A percentile compares a stretch with the other conserved stretches of the same genome.
These are phyloP conservation scores for Vanessa cardui DNA, from an alignment of 2,888 invertebrate genomes.

Conservation along the genomic window DNA sequence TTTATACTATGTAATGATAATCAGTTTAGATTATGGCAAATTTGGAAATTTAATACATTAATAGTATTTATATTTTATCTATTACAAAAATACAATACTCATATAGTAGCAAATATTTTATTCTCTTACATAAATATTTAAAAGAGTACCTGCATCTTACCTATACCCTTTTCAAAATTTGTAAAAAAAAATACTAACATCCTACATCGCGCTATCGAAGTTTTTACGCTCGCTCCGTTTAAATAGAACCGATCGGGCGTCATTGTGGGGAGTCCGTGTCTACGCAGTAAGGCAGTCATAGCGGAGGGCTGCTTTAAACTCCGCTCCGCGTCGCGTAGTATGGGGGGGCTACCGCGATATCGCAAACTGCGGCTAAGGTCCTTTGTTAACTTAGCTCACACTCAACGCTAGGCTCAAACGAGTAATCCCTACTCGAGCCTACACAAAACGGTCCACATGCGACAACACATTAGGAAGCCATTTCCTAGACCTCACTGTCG, in stretches of 20 bases:
- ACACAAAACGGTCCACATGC: conserved; percentile 2
- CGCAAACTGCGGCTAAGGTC: conserved; percentile 3
- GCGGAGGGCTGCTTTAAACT: conserved; percentile 53
- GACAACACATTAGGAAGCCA: conserved; percentile 20
- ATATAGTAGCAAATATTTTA: no score
- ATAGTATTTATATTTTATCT: not conserved
- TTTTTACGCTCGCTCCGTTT: conserved; percentile 18
- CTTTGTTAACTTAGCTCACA: not conserved
- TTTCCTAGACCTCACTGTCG: conserved; percentile 54
- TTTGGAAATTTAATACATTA: not conserved
- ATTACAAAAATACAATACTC: no score
- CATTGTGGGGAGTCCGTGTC: conserved; percentile 59
- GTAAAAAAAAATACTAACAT: not conserved
- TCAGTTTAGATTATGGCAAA: no score
- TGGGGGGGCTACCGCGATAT: conserved; percentile 17
- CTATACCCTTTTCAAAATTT: no score
- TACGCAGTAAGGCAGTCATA: conserved; percentile 60
- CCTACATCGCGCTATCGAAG: conserved; percentile 50
- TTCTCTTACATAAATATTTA: no score
- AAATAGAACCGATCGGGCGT: not conserved
- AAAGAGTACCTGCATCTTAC: no score
- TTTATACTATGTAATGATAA: no score
- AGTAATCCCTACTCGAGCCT: conserved; percentile 1
- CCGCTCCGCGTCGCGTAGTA: conserved; percentile 42
- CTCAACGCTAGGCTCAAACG: conserved; percentile 1